These are phyloP conservation scores for Erethizon dorsatum DNA, from an alignment of 2,797 vertebrate species.

Conservation along the genomic window DNA sequence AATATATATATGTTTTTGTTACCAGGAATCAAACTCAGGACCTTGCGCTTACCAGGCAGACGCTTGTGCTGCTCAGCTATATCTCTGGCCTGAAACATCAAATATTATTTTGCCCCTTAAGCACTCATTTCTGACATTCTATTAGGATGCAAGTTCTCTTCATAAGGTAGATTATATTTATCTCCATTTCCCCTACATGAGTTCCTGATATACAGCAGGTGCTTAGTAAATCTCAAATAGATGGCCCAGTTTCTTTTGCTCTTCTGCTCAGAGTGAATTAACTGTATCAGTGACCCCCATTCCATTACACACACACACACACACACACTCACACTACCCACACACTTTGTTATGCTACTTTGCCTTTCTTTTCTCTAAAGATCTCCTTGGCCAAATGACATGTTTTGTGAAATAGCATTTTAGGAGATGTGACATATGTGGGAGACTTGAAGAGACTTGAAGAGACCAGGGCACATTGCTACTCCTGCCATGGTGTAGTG, in stretches of 20 bases:
- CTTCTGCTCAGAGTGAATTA: slow-evolving; percentile 29
- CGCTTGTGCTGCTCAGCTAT: no score
- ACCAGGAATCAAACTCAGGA: no score
- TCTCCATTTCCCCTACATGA: not conserved
- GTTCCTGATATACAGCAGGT: not conserved
- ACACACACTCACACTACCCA: not conserved
- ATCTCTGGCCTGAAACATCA: no score
- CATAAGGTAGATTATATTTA: not conserved
- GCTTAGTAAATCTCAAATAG: slow-evolving; percentile 23
- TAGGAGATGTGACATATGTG: not conserved
- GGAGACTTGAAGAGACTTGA: not conserved
- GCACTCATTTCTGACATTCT: not conserved
- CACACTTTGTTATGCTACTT: not conserved
- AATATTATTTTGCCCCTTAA: not conserved
- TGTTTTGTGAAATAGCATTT: not conserved
- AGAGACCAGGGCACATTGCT: not conserved
- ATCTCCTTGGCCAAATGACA: not conserved
- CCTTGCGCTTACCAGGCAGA: no score
- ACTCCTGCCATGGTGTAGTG: not conserved
- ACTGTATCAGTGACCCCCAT: not conserved
- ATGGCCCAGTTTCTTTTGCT: not conserved
- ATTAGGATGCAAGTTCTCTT: not conserved
- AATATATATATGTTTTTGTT: no score
- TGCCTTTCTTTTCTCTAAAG: slow-evolving; percentile 40
- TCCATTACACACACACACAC: not conserved